A percentile compares a stretch with the other conserved stretches of the same genome.
phyloP scores from a whole-genome alignment of 2,113 vertebrate species.

The Porphyrio hochstetteri region DNA sequence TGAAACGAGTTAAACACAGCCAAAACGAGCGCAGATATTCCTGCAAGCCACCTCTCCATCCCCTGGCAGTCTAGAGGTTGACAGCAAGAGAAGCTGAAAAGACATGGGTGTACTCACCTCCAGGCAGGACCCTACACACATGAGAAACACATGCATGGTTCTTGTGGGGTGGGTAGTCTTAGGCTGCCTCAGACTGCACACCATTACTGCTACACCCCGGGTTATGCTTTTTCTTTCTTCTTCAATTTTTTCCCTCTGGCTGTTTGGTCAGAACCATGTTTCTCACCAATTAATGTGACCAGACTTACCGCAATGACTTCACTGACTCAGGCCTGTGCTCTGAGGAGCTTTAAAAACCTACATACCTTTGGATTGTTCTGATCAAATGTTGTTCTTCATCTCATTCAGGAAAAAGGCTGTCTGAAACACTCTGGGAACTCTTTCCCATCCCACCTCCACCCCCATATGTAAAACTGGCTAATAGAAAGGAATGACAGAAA shows the following conservation, averaged over 20 bases:
- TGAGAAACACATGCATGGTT: neutral
- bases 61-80: neutral
- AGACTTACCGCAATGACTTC: neutral
- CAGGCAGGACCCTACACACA: too few relatives aligned
- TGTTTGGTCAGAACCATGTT: neutral
- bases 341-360: neutral
- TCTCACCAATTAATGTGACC: neutral
- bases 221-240: neutral
- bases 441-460: neutral
- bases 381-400: neutral
- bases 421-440: neutral
- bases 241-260: neutral
- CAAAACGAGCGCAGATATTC: neutral
- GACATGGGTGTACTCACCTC: accelerated
- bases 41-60: neutral
- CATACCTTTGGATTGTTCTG: neutral
- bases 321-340: neutral
- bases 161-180: too few relatives aligned
- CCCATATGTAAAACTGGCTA: neutral
- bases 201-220: neutral
- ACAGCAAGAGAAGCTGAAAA: neutral
- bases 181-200: too few relatives aligned
- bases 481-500: neutral
- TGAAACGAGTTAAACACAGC: neutral
- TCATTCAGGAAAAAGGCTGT: neutral